phyloP scores from a whole-genome alignment of 2,797 vertebrate species.

The Eulemur mongoz region DNA sequence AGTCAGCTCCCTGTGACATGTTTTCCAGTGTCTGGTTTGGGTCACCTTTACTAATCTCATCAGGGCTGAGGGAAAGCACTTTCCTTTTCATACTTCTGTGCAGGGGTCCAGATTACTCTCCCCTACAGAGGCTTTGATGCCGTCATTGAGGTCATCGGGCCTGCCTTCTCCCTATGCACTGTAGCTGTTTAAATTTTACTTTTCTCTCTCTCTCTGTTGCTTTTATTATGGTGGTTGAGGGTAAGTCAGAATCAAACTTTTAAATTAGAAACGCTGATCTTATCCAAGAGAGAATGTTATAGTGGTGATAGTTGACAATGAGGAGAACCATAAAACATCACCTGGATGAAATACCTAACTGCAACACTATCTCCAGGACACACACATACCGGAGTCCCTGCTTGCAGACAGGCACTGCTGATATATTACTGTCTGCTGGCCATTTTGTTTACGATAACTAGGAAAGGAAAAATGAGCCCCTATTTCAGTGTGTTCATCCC shows the following conservation, averaged over 20 bases:
- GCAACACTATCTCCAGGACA: constrained; percentile 47
- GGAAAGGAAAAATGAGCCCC: constrained; percentile 64
- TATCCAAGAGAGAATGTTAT: constrained; percentile 1
- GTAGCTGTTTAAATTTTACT: neutral
- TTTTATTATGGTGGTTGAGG: neutral
- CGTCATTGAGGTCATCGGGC: neutral
- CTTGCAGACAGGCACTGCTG: constrained; percentile 46
- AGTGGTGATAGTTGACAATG: constrained; percentile 38
- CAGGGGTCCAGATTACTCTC: neutral
- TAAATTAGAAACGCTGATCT: constrained; percentile 58
- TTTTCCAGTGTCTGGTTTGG: neutral
- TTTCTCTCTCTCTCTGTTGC: neutral
- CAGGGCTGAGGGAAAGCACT: neutral
- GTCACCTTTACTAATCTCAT: neutral
- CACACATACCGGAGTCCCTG: neutral
- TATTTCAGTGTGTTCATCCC: constrained; percentile 40
- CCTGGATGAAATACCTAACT: constrained; percentile 38
- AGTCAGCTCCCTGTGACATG: neutral
- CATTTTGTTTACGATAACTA: constrained; percentile 72
- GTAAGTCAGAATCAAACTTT: constrained; percentile 40
- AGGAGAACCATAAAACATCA: constrained; percentile 40
- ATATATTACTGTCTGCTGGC: constrained; percentile 54
- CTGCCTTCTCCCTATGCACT: neutral
- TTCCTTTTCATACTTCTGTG: neutral
- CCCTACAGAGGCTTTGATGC: neutral